Percentiles rank a stretch among this genome's conserved stretches.
Evolutionary conservation across 2,113 vertebrate genomes (phyloP).

Genomic region (Cyanoderma ruficeps): DNA sequence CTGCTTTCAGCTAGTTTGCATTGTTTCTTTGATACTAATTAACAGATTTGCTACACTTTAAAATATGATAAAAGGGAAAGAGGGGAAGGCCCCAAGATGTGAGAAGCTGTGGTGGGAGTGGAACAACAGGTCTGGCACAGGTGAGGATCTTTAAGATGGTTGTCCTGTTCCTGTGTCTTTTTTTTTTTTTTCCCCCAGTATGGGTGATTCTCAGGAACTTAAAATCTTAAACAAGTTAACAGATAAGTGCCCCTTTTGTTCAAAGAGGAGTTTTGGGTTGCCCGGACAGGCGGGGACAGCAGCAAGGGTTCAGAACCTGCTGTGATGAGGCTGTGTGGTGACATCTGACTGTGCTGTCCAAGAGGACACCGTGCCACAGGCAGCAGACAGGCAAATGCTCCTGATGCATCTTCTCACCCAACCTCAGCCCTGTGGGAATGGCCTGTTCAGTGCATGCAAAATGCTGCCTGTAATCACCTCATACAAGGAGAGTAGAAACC

Average conservation of each 20-base stretch:
- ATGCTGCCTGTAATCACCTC: neutral
- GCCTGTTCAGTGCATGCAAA: neutral
- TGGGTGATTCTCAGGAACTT: neutral
- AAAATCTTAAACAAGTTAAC: neutral
- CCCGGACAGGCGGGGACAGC: neutral
- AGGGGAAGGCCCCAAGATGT: neutral
- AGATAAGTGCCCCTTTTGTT: neutral
- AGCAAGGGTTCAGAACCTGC: neutral
- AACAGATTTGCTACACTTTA: neutral
- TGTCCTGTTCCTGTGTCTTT: neutral
- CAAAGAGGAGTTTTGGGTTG: neutral
- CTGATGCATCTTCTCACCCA: neutral
- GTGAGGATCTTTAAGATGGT: neutral
- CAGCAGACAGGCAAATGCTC: neutral
- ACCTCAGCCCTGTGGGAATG: neutral
- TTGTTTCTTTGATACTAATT: conserved; percentile 25
- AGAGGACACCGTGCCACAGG: neutral
- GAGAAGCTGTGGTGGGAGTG: neutral
- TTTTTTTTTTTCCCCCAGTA: neutral
- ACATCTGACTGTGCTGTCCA: neutral
- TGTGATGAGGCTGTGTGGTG: fast-evolving
- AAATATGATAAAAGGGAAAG: neutral
- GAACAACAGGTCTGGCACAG: neutral
- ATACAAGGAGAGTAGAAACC: fast-evolving
- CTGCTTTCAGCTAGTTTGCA: conserved; percentile 40